These are phyloP conservation scores for Huso huso DNA, from an alignment of 2,797 vertebrate genomes.

Conservation along the genomic window DNA sequence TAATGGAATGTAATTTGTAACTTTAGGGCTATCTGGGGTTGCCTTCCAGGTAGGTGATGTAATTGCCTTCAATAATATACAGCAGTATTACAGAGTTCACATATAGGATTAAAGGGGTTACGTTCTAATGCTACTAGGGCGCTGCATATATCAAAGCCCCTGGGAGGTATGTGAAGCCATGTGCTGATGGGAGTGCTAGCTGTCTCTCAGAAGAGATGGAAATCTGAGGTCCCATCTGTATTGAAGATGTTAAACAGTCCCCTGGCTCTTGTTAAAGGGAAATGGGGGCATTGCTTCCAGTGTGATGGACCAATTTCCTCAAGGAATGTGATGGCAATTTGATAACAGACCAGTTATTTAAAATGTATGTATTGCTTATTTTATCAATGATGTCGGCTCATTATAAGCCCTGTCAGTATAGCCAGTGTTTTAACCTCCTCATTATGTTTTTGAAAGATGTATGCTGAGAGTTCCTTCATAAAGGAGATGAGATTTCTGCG, in stretches of 20 bases:
- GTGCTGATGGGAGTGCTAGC: not conserved
- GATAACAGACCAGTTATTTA: not conserved
- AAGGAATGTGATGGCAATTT: not conserved
- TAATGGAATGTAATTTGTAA: too few species aligned
- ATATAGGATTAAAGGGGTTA: not conserved
- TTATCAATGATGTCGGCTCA: not conserved
- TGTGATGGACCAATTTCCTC: constrained; percentile 17
- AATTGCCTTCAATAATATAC: too few species aligned
- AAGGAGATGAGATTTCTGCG: too few species aligned
- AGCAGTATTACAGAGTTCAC: too few species aligned
- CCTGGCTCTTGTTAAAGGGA: constrained; percentile 17
- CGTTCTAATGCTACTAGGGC: not conserved
- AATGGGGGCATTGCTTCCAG: not conserved
- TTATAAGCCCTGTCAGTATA: not conserved
- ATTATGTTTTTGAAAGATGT: too few species aligned
- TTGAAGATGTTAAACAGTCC: constrained; percentile 10
- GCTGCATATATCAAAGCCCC: not conserved
- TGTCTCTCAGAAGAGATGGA: constrained; percentile 1
- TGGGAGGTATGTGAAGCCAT: not conserved
- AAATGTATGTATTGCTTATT: constrained; percentile 1
- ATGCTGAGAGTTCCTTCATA: too few species aligned
- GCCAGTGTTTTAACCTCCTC: not conserved
- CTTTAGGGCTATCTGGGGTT: too few species aligned
- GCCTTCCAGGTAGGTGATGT: too few species aligned
- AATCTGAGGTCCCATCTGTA: constrained; percentile 30